A percentile compares a stretch with the other conserved stretches of the same genome.
Conservation (phyloP, 1,140 invertebrate genomes). For the Trachymyrmex septentrionalis region DNA sequence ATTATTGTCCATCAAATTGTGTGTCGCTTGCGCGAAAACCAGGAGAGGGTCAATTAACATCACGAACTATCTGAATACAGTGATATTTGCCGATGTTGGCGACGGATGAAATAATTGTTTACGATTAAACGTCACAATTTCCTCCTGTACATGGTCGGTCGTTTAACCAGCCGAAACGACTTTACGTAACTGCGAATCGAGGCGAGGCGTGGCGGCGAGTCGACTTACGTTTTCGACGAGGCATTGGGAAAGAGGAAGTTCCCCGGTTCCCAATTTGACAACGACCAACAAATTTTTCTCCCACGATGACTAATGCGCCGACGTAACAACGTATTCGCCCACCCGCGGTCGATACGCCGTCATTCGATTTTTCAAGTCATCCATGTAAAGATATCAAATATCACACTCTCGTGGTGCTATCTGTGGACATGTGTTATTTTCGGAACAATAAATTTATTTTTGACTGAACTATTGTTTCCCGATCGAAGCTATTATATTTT, state of each 20-base stretch:
- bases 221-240: slow-evolving; percentile 1
- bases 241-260: slow-evolving; percentile 23
- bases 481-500: neutral
- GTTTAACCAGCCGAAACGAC: slow-evolving; percentile 13
- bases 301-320: slow-evolving; percentile 62
- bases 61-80: neutral
- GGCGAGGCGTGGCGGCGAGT: neutral
- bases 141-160: slow-evolving; percentile 23
- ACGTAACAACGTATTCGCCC: slow-evolving; percentile 67
- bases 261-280: slow-evolving; percentile 8
- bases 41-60: slow-evolving; percentile 2
- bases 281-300: slow-evolving; percentile 31
- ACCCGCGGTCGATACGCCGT: slow-evolving; percentile 33
- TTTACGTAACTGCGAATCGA: slow-evolving; percentile 27
- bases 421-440: neutral
- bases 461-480: neutral
- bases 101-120: slow-evolving; percentile 34
- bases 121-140: slow-evolving; percentile 32
- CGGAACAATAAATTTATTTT: neutral
- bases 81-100: neutral
- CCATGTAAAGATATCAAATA: neutral
- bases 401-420: neutral
- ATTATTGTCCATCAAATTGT: slow-evolving; percentile 41
- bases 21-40: neutral
- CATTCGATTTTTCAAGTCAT: slow-evolving; percentile 23